Base-by-base conservation (phyloP, 2,113 vertebrate genomes). In the Calyptommatus sinebrachiatus region DNA sequence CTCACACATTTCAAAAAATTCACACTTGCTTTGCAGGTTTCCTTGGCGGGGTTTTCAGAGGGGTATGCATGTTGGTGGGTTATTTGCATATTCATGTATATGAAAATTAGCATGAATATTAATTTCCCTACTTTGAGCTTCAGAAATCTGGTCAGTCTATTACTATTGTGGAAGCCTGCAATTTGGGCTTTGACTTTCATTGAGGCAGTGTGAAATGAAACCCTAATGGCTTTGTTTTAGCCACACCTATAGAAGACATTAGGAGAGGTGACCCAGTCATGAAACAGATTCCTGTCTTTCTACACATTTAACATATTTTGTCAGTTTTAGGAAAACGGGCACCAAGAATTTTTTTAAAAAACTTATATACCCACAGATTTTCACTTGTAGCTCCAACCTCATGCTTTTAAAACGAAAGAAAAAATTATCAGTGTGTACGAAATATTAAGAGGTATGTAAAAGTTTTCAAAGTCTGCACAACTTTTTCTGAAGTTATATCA, bases 401-500 rank as follows among this genome's bases (percentile, higher is more conserved):
- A 61, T 16, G 53, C 0, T 50, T 78, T 8, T 11, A 8, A 3
- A 66, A 76, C 20, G 61, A 76, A 76, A 22, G 61, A 76, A 60
- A 82, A 45, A 29, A 26, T n/a, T 50, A 70, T 69, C 16, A 20
- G 63, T 82, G 69, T 53, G 18, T 41, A 7, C 11, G 41, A 41
- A n/a, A 28, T 1, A 2, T 66, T 57, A 80, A 53, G 31, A 9
- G 35, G 14, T 48, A 81, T 71, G 61, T 2, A 41, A 66, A 60
- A 60, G 53, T 71, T 71, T 45, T n/a, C 21, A 14, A 65, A 78
- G 67, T 31, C 50, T 65, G 63, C 80, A 78, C 24, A 29, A 1
- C 46, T 85, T 79, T 41, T 85, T 75, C 18, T 22, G 28, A 62
- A 76, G 69, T 75, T 62, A 22, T 62, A 70, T 35, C 62, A 48